Base-by-base conservation (phyloP, 1,140 invertebrate genomes). In the Adoxophyes honmai region DNA sequence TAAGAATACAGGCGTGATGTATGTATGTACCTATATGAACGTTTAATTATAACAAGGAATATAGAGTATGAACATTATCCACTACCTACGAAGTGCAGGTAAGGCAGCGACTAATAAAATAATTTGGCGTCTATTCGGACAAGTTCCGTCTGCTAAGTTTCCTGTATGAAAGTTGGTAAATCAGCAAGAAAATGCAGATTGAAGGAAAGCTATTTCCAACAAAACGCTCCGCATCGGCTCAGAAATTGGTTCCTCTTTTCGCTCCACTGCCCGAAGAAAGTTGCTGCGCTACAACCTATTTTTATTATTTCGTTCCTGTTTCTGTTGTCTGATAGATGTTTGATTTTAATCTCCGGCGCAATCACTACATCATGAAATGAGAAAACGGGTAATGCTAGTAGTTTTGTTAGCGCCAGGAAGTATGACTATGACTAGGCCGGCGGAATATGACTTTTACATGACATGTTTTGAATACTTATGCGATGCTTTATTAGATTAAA, bases 171-270 rank as follows among this genome's bases (percentile, higher is more conserved):
- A 88, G 75, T 88, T 86, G 79, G 83, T 85, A 86, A 86, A 86
- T 88, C 85, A 88, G 85, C 85, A 88, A 85, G 83, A 88, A 88
- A 86, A 86, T 88, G 83, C 81, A 86, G 86, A 88, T 88, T 85
- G 81, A 86, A 86, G 81, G 79, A 88, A 86, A 88, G 86, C 86
- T 84, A 88, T 86, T 88, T 86, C 75, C 81, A 86, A 88, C 81
- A 86, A 88, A 88, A 88, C 75, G 83, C 70, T 83, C 80, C 70
- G 75, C 75, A 81, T 83, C 79, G 86, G 82, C 78, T 76, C 86
- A 81, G 81, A 86, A 86, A 86, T 86, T 88, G 86, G 83, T 88
- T 86, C 79, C 65, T 81, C 75, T 78, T 73, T 70, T 64, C 81
- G 81, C 81, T 86, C 68, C 73, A 74, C 66, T 81, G 81, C 73